Conservation (phyloP, 2,797 vertebrate species). For the Megalops cyprinoides region DNA sequence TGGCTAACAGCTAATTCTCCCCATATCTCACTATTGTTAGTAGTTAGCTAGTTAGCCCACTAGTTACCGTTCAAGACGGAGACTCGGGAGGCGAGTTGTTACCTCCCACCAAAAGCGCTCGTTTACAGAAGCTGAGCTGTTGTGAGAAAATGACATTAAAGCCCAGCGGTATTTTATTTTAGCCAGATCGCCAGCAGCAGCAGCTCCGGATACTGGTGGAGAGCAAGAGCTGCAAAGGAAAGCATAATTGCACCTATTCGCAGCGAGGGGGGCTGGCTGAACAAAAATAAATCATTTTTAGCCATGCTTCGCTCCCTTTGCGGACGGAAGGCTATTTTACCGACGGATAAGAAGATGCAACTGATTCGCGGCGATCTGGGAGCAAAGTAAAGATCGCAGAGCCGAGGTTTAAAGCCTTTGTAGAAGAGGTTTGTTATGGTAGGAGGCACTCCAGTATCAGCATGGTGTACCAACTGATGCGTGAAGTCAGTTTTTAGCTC, state of each 20-base stretch:
- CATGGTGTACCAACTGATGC: slow-evolving; percentile 78
- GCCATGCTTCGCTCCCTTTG: slow-evolving; percentile 43
- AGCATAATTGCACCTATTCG: slow-evolving; percentile 56
- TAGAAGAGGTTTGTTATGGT: slow-evolving; percentile 65
- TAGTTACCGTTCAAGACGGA: slow-evolving; percentile 31
- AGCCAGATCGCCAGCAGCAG: slow-evolving; percentile 34
- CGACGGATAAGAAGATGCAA: slow-evolving; percentile 37
- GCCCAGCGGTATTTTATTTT: slow-evolving; percentile 32
- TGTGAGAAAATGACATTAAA: slow-evolving; percentile 35
- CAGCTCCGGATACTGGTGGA: slow-evolving; percentile 37
- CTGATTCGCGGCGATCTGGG: slow-evolving; percentile 34
- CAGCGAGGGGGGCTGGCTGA: slow-evolving; percentile 48
- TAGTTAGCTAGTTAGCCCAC: slow-evolving; percentile 44
- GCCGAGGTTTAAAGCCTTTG: slow-evolving; percentile 50
- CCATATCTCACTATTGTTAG: slow-evolving; percentile 48
- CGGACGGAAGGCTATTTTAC: slow-evolving; percentile 39
- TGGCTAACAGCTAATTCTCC: slow-evolving; percentile 36
- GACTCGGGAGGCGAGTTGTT: slow-evolving; percentile 36
- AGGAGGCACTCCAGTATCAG: slow-evolving; percentile 67
- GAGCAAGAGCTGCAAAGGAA: slow-evolving; percentile 49
- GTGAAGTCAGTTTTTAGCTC: slow-evolving; percentile 73
- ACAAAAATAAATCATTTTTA: slow-evolving; percentile 38
- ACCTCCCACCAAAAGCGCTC: slow-evolving; percentile 27
- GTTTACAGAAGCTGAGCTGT: slow-evolving; percentile 16
- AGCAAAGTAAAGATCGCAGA: slow-evolving; percentile 47